Evolutionary conservation across 2,797 vertebrate species (phyloP), one percentile per base, ranked within the genome.

Genomic region (Anguilla megastoma): DNA sequence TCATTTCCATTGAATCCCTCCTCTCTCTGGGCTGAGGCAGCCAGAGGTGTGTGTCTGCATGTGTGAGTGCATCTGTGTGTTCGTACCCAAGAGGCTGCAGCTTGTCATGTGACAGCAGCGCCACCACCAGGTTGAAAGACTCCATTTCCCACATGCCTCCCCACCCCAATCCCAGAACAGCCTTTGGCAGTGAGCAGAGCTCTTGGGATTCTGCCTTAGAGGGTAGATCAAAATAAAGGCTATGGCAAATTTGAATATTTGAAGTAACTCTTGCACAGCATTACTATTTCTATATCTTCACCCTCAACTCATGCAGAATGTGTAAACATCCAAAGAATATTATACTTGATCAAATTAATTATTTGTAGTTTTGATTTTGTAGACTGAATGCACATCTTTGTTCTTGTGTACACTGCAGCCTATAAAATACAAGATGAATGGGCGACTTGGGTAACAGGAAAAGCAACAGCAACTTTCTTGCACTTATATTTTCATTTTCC

Each of bases 81-180:
- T 16, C 14, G 52, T 54, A 54, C 52, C 12, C 14, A 16, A 18
- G 56, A 16, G 14, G 52, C 56, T 12, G 30, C 30, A 33, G 60
- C 79, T 79, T 85, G 71, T 30, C n/a, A 41, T 30, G 66, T 50
- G 86, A 83, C 33, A 48, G 85, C 89, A 86, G 69, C 83, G 85
- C 21, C 86, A 48, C 36, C 85, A 83, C 66, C 50, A 63, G 82
- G 87, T 85, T 71, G 60, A 66, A 56, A 84, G 48, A 85, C 85
- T 86, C 60, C 41, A 4, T 41, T 85, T 84, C 71, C 82, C 83
- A 85, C 48, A 86, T 74, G 14, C 14, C 74, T n/a, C 30, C 36
- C 14, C 10, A 14, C 54, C 50, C 10, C 52, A 54, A 2, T 14
- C 30, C 8, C 66, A 27, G 6, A 30, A 36, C 10, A 5, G 27